Evolutionary conservation across 2,113 vertebrate species (phyloP).

Genomic region (Brachypodius melanocephalos): DNA sequence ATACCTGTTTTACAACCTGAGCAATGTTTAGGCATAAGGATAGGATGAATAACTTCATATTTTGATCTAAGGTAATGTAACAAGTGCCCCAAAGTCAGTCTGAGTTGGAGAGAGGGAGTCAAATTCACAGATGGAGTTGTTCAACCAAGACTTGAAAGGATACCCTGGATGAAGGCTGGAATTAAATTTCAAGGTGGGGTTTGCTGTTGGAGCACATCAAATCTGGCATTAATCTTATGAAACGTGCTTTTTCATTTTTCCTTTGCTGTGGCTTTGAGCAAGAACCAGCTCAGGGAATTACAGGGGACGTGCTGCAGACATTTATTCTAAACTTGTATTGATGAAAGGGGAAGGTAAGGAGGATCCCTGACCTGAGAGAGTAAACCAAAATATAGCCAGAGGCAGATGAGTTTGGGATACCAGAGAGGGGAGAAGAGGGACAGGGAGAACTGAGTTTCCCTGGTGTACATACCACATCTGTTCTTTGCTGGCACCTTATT

Average conservation of each 20-base stretch:
- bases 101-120: neutral
- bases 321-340: neutral
- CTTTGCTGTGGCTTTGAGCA: neutral
- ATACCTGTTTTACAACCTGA: neutral
- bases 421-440: neutral
- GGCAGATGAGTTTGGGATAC: neutral
- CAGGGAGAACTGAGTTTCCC: neutral
- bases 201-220: neutral
- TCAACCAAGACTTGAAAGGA: neutral
- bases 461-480: neutral
- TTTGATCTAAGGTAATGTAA: neutral
- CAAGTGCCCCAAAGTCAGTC: neutral
- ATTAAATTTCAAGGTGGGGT: neutral
- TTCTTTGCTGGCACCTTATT: neutral
- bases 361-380: neutral
- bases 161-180: neutral
- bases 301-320: neutral
- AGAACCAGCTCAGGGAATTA: neutral
- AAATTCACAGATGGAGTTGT: neutral
- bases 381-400: neutral
- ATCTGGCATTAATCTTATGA: neutral
- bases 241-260: neutral
- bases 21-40: neutral
- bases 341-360: neutral
- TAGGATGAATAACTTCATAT: neutral